phyloP scores from a whole-genome alignment of 2,797 vertebrate species.

The Periparus ater region DNA sequence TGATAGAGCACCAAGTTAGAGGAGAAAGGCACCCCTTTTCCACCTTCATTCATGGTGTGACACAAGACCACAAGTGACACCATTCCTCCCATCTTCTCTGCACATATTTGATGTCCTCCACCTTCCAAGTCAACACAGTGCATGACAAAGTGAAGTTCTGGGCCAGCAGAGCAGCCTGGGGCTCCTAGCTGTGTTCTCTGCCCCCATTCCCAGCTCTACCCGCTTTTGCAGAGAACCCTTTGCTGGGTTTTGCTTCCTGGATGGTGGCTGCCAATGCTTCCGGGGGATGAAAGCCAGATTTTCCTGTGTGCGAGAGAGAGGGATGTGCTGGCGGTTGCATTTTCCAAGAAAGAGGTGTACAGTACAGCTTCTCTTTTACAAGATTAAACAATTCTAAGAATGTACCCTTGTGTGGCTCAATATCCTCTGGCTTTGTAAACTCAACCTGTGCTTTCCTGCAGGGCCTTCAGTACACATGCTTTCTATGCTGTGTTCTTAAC shows the following conservation, averaged over 20 bases:
- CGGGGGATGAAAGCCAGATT: slow-evolving; percentile 36
- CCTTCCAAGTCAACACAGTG: background rate
- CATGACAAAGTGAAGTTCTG: background rate
- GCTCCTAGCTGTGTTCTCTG: background rate
- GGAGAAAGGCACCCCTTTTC: background rate
- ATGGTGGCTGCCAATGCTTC: slow-evolving; percentile 32
- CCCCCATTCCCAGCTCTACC: background rate
- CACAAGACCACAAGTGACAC: background rate
- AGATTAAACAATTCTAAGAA: slow-evolving; percentile 70
- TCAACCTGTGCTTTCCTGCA: slow-evolving; percentile 34
- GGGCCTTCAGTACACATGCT: slow-evolving; percentile 8
- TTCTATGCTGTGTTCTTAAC: slow-evolving; percentile 17
- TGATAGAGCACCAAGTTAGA: background rate
- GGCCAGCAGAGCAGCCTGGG: background rate
- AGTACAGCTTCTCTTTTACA: slow-evolving; percentile 56
- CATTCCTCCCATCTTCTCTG: background rate
- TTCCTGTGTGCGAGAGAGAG: slow-evolving; percentile 2
- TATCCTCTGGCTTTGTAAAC: slow-evolving; percentile 45
- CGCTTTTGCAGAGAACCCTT: slow-evolving; percentile 21
- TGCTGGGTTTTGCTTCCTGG: slow-evolving; percentile 19
- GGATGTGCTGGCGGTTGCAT: slow-evolving; percentile 47
- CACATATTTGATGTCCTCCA: background rate
- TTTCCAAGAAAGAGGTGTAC: slow-evolving; percentile 67
- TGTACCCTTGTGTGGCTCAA: slow-evolving; percentile 41
- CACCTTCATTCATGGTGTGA: background rate